Conservation (phyloP, 2,797 vertebrate species). For the Myripristis murdjan region DNA sequence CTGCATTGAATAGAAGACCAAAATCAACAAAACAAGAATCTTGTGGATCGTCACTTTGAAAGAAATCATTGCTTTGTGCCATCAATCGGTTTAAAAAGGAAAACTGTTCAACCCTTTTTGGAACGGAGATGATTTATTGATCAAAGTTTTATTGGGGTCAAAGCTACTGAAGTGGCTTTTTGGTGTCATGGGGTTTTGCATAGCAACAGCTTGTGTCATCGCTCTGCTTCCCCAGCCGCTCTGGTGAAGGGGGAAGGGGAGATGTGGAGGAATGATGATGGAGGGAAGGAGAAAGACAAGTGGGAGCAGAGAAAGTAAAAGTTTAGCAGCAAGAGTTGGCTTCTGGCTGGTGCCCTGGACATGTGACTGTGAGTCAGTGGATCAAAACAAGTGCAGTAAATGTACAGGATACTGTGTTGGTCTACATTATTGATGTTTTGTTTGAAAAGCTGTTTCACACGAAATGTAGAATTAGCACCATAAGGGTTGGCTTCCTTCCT, state of each 20-base stretch:
- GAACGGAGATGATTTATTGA: constrained; percentile 10
- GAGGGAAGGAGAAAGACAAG: constrained; percentile 37
- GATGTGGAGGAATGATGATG: constrained; percentile 7
- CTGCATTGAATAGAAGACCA: too few species aligned
- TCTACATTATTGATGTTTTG: too few species aligned
- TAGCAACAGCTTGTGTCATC: constrained; percentile 2
- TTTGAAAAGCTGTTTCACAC: too few species aligned
- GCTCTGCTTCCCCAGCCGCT: constrained; percentile 47
- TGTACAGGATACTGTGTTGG: background rate
- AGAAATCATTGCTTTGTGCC: constrained; percentile 2
- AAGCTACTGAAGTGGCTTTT: constrained; percentile 12
- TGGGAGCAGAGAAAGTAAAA: constrained; percentile 53
- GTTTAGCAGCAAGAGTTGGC: constrained; percentile 37
- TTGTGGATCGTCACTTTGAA: too few species aligned
- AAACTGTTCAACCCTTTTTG: background rate
- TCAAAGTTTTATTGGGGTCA: constrained; percentile 21
- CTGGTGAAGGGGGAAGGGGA: background rate
- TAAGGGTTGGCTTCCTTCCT: too few species aligned
- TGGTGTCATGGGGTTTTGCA: constrained; percentile 9
- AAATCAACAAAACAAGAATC: too few species aligned
- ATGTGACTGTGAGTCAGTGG: too few species aligned
- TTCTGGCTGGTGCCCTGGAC: constrained; percentile 44
- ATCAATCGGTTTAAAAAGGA: constrained; percentile 2
- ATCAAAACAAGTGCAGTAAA: too few species aligned
- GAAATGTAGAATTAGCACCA: too few species aligned